Base-by-base conservation (phyloP, 1,140 invertebrate species). In the Drosophila ananassae region DNA sequence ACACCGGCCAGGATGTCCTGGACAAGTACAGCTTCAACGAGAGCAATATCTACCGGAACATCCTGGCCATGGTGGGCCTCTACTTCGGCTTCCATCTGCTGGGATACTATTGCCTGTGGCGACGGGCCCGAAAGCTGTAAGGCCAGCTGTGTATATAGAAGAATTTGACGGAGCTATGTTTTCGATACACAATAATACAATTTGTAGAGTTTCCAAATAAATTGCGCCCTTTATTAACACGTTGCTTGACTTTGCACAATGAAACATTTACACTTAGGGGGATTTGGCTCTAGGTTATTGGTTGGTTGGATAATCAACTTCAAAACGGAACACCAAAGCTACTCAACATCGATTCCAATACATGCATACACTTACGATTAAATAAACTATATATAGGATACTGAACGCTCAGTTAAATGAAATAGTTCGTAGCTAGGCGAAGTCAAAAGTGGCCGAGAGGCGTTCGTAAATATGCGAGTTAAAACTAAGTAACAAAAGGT, bases 21-120 rank as follows among this genome's bases (percentile, higher is more conserved):
- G 93, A 94, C 28, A 93, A 94, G 50, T 96, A 95, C 79, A 95
- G 95, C 90, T 97, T 97, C 90, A 91, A 93, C 0, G 92, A 93
- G 44, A 84, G 90, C n/a, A 93, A 96, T 89, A 93, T 97, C 37
- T 94, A 93, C 89, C 89, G 91, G 3, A 94, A 97, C 87, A 92
- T 97, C 12, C 79, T 93, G 22, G 94, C 94, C 1, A 94, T 97
- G 91, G 39, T 94, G 12, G 79, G 93, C 0, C 90, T 97, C 5
- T 96, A 95, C 80, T 67, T 94, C 5, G 62, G 91, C 24, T 97
- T 97, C 91, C 96, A 97, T 89, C 44, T 95, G 0, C 79, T 96
- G 1, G 96, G 94, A 0, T 95, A 94, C 48, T 67, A 95, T 7
- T 95, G 94, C 53, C 92, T 97, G 1, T 93, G 94, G 91, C 93